A percentile compares a stretch with the other conserved stretches of the same genome.
phyloP scores from a whole-genome alignment of 2,888 invertebrate genomes.

The Lasioglossum oenotherae region DNA sequence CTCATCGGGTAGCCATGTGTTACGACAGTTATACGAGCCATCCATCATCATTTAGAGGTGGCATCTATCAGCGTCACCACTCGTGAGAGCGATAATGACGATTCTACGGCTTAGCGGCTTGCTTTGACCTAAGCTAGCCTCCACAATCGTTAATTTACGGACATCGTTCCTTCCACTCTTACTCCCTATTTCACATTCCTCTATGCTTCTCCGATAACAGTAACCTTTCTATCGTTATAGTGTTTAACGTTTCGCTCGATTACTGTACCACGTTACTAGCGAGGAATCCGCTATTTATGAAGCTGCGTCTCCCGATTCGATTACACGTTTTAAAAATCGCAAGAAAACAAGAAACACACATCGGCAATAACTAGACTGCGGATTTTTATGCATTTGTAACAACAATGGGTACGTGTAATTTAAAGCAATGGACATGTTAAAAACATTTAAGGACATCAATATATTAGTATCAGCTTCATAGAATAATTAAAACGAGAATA shows the following conservation, averaged over 20 bases:
- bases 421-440: too few species aligned
- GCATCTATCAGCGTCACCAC: conserved; percentile 79
- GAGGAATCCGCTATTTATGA: too few species aligned
- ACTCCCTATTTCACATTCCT: conserved; percentile 12
- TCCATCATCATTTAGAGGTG: conserved; percentile 81
- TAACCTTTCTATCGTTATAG: conserved; percentile 35
- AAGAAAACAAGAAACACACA: too few species aligned
- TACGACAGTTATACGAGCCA: conserved; percentile 82
- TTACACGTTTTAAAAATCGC: too few species aligned
- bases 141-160: conserved; percentile 72
- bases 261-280: too few species aligned
- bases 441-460: too few species aligned
- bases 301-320: too few species aligned
- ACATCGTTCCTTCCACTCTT: conserved; percentile 50
- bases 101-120: conserved; percentile 74
- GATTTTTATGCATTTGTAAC: too few species aligned
- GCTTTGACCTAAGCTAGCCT: conserved; percentile 72
- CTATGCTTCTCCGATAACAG: conserved; percentile 53
- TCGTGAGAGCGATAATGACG: conserved; percentile 77
- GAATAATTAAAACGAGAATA: too few species aligned
- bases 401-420: too few species aligned
- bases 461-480: too few species aligned
- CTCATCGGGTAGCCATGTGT: conserved; percentile 80
- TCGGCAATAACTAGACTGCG: too few species aligned
- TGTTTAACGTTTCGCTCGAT: background rate